A percentile compares a stretch with the other conserved stretches of the same genome.
Evolutionary conservation across 1,140 invertebrate species (phyloP).

Genomic region (Atta cephalotes): DNA sequence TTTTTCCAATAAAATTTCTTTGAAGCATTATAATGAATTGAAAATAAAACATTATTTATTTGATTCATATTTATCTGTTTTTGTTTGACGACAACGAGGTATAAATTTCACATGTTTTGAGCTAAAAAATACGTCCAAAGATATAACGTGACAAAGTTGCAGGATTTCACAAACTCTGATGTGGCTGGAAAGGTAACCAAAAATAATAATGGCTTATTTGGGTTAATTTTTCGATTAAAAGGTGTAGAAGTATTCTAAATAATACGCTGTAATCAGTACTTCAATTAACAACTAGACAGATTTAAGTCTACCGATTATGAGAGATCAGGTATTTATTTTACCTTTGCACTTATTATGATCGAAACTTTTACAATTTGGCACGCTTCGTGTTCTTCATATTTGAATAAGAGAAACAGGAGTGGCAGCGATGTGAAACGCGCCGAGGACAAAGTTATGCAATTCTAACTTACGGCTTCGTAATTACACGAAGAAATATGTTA

Average conservation of each 20-base stretch:
- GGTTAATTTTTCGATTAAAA: not conserved
- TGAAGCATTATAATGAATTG: too few species aligned
- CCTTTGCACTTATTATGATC: not conserved
- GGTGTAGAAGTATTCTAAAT: not conserved
- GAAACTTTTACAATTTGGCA: not conserved
- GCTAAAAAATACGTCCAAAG: too few species aligned
- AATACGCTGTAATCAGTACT: not conserved
- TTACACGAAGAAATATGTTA: conserved; percentile 59
- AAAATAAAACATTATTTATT: too few species aligned
- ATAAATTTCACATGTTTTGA: too few species aligned
- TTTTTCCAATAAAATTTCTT: too few species aligned
- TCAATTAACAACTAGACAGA: not conserved
- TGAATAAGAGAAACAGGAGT: conserved; percentile 11
- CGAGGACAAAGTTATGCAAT: conserved; percentile 21
- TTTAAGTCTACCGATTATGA: not conserved
- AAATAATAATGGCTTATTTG: too few species aligned
- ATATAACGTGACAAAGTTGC: too few species aligned
- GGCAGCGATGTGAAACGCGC: not conserved
- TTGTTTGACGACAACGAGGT: too few species aligned
- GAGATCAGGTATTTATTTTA: not conserved
- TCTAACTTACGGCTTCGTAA: conserved; percentile 41
- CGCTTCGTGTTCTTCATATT: not conserved
- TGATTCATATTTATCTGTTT: too few species aligned
- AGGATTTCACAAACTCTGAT: too few species aligned
- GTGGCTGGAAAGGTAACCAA: too few species aligned